A percentile compares a stretch with the other conserved stretches of the same genome.
Evolutionary conservation across 1,140 invertebrate genomes (phyloP).

Genomic region (Hypsibius dujardini): DNA sequence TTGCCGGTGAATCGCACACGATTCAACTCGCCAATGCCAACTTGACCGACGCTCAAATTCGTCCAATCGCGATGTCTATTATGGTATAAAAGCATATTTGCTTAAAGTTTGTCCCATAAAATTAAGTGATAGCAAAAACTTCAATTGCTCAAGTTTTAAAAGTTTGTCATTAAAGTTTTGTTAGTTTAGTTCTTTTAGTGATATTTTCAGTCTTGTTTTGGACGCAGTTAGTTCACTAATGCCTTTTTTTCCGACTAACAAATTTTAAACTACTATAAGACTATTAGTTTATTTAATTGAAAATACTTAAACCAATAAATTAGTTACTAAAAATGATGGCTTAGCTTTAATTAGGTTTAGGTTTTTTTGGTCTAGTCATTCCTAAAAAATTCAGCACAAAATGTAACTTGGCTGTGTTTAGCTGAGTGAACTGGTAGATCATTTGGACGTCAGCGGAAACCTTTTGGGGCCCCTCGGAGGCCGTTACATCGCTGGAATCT

Average conservation of each 20-base stretch:
- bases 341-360: too few relatives aligned
- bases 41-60: background rate
- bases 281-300: too few relatives aligned
- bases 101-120: background rate
- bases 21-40: background rate
- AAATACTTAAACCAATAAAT: too few relatives aligned
- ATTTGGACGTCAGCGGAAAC: constrained; percentile 8
- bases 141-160: too few relatives aligned
- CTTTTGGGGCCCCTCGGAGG: background rate
- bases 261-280: background rate
- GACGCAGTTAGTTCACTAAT: background rate
- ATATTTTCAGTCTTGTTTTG: too few relatives aligned
- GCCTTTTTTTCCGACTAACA: background rate
- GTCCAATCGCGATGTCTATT: background rate
- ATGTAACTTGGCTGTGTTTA: background rate
- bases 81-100: background rate
- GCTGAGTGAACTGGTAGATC: constrained; percentile 4
- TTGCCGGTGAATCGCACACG: background rate
- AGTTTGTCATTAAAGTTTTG: too few relatives aligned
- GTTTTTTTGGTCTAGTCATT: too few relatives aligned
- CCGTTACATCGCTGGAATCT: background rate
- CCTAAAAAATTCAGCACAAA: too few relatives aligned
- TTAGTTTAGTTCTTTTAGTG: too few relatives aligned
- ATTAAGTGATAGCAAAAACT: too few relatives aligned
- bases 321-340: too few relatives aligned